These are phyloP conservation scores for Cryptocephalus primarius DNA, from an alignment of 2,888 invertebrate genomes.

Conservation along the genomic window DNA sequence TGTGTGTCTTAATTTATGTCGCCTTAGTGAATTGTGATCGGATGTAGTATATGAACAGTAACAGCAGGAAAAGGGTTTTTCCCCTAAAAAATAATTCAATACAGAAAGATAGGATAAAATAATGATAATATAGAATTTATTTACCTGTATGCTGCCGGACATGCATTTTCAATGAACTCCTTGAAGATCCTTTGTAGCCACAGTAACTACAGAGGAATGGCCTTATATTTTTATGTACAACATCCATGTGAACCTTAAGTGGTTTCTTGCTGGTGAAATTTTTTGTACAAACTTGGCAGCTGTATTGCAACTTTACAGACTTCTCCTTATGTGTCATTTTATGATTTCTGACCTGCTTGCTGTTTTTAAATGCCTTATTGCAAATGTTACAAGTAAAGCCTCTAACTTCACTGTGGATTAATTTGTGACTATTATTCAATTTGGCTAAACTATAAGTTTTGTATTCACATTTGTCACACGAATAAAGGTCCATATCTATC, in stretches of 20 bases:
- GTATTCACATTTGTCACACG: slow-evolving; percentile 64
- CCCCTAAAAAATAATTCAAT: slow-evolving; percentile 40
- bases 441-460: slow-evolving; percentile 61
- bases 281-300: slow-evolving; percentile 50
- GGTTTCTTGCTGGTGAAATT: slow-evolving; percentile 44
- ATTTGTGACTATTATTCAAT: slow-evolving; percentile 61
- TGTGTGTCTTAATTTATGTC: slow-evolving; percentile 68
- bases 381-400: slow-evolving; percentile 48
- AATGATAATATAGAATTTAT: neutral
- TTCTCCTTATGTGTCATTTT: slow-evolving; percentile 47
- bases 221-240: slow-evolving; percentile 56
- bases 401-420: slow-evolving; percentile 58
- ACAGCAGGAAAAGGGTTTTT: slow-evolving; percentile 68
- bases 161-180: slow-evolving; percentile 55
- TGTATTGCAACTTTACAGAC: slow-evolving; percentile 20
- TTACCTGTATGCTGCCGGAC: slow-evolving; percentile 58
- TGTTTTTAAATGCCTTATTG: slow-evolving; percentile 68
- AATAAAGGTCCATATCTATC: slow-evolving; percentile 68
- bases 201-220: slow-evolving; percentile 59
- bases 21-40: slow-evolving; percentile 71
- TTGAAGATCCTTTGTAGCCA: slow-evolving; percentile 53
- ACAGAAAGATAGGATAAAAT: neutral
- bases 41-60: slow-evolving; percentile 60
- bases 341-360: slow-evolving; percentile 70
- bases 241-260: slow-evolving; percentile 44